Percentiles rank a stretch among this genome's conserved stretches.
These are phyloP conservation scores for Caradrina kadenii DNA, from an alignment of 2,888 invertebrate species.

Conservation along the genomic window DNA sequence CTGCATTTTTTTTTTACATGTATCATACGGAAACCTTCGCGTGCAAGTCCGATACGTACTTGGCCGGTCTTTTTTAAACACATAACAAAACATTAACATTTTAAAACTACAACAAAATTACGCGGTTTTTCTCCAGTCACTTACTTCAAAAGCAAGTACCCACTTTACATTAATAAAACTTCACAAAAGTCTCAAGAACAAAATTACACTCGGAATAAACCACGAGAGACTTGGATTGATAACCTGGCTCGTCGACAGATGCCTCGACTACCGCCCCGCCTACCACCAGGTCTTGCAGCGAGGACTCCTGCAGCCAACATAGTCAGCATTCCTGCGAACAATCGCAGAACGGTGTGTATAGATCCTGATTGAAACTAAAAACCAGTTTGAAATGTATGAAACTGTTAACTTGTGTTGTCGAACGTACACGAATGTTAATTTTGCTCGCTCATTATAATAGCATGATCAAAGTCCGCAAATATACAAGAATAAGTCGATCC, in stretches of 20 bases:
- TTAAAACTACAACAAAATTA: background rate
- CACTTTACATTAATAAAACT: background rate
- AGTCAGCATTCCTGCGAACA: constrained; percentile 82
- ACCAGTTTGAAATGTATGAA: constrained; percentile 50
- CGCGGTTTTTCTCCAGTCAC: background rate
- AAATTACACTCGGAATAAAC: constrained; percentile 25
- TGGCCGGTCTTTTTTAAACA: too few relatives aligned
- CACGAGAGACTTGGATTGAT: constrained; percentile 52
- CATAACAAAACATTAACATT: too few relatives aligned
- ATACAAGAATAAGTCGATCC: too few relatives aligned
- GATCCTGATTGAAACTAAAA: constrained; percentile 48
- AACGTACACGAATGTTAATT: constrained; percentile 42
- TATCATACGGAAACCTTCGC: too few relatives aligned
- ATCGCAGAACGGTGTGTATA: constrained; percentile 83
- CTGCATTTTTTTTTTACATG: too few relatives aligned
- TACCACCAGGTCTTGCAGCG: constrained; percentile 76
- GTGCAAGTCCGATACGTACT: too few relatives aligned
- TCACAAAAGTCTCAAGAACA: constrained; percentile 10
- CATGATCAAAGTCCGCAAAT: too few relatives aligned
- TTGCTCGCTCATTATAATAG: too few relatives aligned
- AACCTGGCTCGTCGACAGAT: constrained; percentile 78
- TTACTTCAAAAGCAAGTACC: background rate
- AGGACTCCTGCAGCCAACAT: constrained; percentile 83
- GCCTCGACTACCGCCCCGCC: constrained; percentile 68
- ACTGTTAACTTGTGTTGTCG: constrained; percentile 35